Percentiles rank a stretch among this genome's conserved stretches.
Evolutionary conservation across 2,888 invertebrate genomes (phyloP).

Genomic region (Cantharis rufa): DNA sequence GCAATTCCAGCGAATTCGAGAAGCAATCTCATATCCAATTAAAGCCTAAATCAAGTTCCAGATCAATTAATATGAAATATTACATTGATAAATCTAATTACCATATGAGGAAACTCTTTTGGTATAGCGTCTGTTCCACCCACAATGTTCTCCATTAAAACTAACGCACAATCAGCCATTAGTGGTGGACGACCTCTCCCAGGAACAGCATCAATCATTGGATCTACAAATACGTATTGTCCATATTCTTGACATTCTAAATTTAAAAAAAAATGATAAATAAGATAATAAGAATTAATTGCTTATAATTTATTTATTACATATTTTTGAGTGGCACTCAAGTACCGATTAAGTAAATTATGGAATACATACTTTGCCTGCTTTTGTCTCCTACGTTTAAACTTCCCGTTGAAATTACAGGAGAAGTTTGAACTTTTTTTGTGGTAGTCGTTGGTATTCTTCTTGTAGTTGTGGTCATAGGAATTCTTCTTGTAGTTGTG

Average conservation of each 20-base stretch:
- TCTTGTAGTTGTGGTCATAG: no score
- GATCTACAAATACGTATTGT: not conserved
- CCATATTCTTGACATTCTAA: slow-evolving; percentile 20
- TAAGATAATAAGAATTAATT: no score
- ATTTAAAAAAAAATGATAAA: slow-evolving; percentile 10
- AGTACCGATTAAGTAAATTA: no score
- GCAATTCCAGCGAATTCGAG: slow-evolving; percentile 58
- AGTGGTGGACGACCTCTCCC: not conserved
- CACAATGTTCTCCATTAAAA: slow-evolving; percentile 1
- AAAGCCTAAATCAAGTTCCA: slow-evolving; percentile 22
- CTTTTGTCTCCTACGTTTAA: not conserved
- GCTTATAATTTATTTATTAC: no score
- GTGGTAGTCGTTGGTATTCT: no score
- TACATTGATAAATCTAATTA: slow-evolving; percentile 1
- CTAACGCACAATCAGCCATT: not conserved
- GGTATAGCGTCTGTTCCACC: not conserved
- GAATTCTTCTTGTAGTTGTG: no score
- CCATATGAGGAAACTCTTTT: slow-evolving; percentile 24
- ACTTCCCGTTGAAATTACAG: not conserved
- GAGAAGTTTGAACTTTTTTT: no score
- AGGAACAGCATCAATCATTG: not conserved
- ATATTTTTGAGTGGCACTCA: no score
- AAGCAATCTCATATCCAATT: slow-evolving; percentile 30
- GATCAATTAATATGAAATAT: not conserved
- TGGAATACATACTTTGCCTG: not conserved